Evolutionary conservation across 1,140 invertebrate species (phyloP), one percentile per base, ranked within the genome.

Genomic region (Sitobion miscanthi): DNA sequence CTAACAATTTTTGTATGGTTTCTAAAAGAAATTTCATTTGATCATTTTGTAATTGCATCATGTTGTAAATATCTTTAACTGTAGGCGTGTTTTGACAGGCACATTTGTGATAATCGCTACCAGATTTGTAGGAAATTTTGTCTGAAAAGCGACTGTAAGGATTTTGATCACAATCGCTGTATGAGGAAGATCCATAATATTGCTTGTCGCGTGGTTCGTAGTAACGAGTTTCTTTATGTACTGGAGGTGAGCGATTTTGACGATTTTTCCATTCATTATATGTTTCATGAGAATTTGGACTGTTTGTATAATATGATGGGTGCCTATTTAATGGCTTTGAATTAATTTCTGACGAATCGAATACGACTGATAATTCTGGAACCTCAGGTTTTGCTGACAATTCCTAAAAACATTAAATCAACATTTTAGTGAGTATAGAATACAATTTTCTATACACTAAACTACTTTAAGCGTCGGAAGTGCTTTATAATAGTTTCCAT

Each of bases 361-460:
- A 94, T 23, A 94, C 86, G 1, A 94, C 49, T 23, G 94, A 94
- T 54, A 94, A 86, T 85, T 94, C 94, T 62, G 94, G 94, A 42
- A 94, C 94, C 21, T 94, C 90, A n/a, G 93, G 93, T n/a, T 90
- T 93, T 3, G 86, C 87, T 20, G 47, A 54, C 45, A 90, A 87
- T 62, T 94, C 94, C 94, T 94, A 83, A 57, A 94, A 93, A 90
- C 20, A 45, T 93, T 35, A 49, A 45, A 77, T n/a, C 30, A 38
- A 94, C 45, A 42, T 54, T 17, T 87, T 14, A 11, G 20, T 35
- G 9, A 45, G 3, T 38, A 45, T 47, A 17, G 4, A 86, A 52
- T 54, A 52, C 25, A 54, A 25, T 52, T 52, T 52, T 87, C 30
- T n/a, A 49, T 87, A 49, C 20, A 87, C 4, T 7, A 87, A 87